Evolutionary conservation across 2,888 invertebrate species (phyloP), one percentile per base, ranked within the genome.

Genomic region (Caenorhabditis drosophilae): DNA sequence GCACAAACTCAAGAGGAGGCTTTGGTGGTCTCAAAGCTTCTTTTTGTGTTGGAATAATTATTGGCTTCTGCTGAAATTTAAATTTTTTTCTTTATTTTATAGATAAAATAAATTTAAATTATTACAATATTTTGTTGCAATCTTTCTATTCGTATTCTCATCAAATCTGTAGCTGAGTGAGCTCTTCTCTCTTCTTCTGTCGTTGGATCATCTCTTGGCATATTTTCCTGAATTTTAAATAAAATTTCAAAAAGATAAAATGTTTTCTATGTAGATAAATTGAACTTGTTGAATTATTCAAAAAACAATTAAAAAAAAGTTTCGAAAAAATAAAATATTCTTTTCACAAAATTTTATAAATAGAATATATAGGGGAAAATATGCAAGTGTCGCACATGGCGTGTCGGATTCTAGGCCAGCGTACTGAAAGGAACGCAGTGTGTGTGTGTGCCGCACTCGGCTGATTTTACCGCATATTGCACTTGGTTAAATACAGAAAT

Each of bases 1-100:
- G 88, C 6, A 97, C 94, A 86, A 97, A 97, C 84, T 94, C 94
- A 4, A 93, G 92, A 12, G 93, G 90, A 41, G 89, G 87, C 3
- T 92, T 90, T 48, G 90, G 89, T 73, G 88, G 88, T 82, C 60
- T 41, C 12, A 74, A 18, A 7, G 60, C 90, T 90, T 60, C 90
- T 89, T 84, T 89, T 91, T 0, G 90, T 90, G 92, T 91, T 2
- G 96, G 95, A 80, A 97, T 90, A 12, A 91, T 85, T 2, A 93
- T 89, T 53, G 90, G 91, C 85, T 95, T 96, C 0, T 92, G 91
- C 95, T 95, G 79, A 31, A 84, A 80, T 35, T 9, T 34, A 38
- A 31, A 4, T 45, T 36, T 27, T 18, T 9, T 2, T 16, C 35
- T 40, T 4, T 20, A 4, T 36, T 23, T 52, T 25, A 12, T 20